phyloP scores from a whole-genome alignment of 2,888 invertebrate genomes.

The Mimas tiliae region DNA sequence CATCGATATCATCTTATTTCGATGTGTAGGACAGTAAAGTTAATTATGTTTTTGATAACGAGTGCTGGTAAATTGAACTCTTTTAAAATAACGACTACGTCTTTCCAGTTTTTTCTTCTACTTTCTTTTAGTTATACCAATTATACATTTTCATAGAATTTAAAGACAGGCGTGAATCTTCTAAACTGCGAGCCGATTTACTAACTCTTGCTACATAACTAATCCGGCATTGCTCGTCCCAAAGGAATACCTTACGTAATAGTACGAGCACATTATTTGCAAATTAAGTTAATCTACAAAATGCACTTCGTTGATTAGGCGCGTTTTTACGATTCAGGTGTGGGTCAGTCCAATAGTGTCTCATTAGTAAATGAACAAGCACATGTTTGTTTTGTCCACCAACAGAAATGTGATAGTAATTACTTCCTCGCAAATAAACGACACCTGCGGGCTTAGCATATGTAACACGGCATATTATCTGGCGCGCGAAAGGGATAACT shows the following conservation, averaged over 20 bases:
- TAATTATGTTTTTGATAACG: too few relatives aligned
- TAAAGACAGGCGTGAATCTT: too few relatives aligned
- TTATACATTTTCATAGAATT: too few relatives aligned
- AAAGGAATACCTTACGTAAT: neutral
- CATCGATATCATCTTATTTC: too few relatives aligned
- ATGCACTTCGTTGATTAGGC: constrained; percentile 9
- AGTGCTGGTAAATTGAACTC: too few relatives aligned
- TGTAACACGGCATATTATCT: neutral
- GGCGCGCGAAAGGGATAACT: constrained; percentile 4
- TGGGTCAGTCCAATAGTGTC: constrained; percentile 4
- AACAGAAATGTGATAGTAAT: neutral
- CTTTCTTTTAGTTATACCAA: too few relatives aligned
- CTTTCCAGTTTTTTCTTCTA: too few relatives aligned
- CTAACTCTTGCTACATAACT: too few relatives aligned
- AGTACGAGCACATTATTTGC: neutral
- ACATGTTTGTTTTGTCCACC: constrained; percentile 1
- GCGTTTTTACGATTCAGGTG: constrained; percentile 10
- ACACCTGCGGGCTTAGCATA: too few relatives aligned
- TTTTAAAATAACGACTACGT: too few relatives aligned
- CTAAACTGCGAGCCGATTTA: too few relatives aligned
- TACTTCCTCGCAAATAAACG: constrained; percentile 7
- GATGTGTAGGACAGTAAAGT: too few relatives aligned
- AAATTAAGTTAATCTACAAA: constrained; percentile 10
- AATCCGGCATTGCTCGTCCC: neutral
- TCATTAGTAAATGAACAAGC: constrained; percentile 14